Conservation (phyloP, 2,888 invertebrate species). For the Ctenicera cuprea region DNA sequence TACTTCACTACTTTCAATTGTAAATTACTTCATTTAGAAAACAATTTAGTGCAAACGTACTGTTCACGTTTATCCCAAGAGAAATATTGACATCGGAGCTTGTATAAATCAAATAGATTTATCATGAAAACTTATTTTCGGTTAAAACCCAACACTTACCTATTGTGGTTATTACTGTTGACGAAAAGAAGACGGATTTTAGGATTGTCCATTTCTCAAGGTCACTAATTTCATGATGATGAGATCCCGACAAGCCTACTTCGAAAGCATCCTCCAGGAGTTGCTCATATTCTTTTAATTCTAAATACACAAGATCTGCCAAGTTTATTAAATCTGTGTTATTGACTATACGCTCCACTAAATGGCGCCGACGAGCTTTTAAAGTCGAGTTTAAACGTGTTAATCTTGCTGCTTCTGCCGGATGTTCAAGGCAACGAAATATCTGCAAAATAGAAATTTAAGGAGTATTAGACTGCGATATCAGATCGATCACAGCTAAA, state of each 20-base stretch:
- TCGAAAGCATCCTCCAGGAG: slow-evolving; percentile 82
- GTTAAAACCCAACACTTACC: slow-evolving; percentile 75
- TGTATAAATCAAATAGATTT: too few species aligned
- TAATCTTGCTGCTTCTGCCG: slow-evolving; percentile 83
- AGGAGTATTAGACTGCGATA: too few species aligned
- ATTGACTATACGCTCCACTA: slow-evolving; percentile 79
- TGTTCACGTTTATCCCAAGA: too few species aligned
- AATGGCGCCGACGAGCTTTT: slow-evolving; percentile 75
- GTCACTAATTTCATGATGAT: slow-evolving; percentile 58
- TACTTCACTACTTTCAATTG: slow-evolving; percentile 1
- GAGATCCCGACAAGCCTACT: slow-evolving; percentile 49
- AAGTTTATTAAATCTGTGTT: slow-evolving; percentile 76
- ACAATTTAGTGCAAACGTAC: background rate
- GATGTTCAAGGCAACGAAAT: slow-evolving; percentile 86
- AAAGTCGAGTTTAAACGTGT: slow-evolving; percentile 69
- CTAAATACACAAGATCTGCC: slow-evolving; percentile 75
- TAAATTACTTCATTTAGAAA: background rate
- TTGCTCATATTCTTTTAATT: slow-evolving; percentile 75
- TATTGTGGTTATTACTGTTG: slow-evolving; percentile 93
- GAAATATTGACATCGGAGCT: too few species aligned
- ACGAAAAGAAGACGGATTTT: slow-evolving; percentile 92
- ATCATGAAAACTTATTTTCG: background rate
- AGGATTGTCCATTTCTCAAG: slow-evolving; percentile 85
- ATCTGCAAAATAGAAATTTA: slow-evolving; percentile 75
- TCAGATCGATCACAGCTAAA: too few species aligned